Base-by-base conservation (phyloP, 2,888 invertebrate genomes). In the Mimas tiliae region DNA sequence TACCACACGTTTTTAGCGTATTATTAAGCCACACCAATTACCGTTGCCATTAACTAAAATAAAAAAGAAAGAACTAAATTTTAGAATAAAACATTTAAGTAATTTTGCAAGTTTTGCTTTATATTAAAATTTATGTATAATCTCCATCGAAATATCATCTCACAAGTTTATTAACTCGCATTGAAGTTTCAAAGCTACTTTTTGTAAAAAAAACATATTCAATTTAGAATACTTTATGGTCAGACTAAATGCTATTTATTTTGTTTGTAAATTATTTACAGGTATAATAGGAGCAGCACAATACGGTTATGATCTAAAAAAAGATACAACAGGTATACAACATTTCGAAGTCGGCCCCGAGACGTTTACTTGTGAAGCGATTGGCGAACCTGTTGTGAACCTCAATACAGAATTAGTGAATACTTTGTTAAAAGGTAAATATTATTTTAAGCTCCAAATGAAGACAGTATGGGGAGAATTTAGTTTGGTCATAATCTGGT, bases 291-390 rank as follows among this genome's bases (percentile, higher is more conserved):
- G 81, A 27, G 85, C 82, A 33, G 81, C 87, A 1, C 74, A 71
- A 8, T 91, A 92, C 69, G 78, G 71, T 47, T 92, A 91, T 69
- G 79, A 77, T 65, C 74, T 90, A 19, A 78, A 70, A 27, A 75
- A 71, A 0, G 80, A 85, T 51, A 80, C 80, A 14, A 76, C 80
- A 51, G 86, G 83, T 1, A 72, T 84, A 1, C 82, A 85, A 48
- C 84, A 86, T 67, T 91, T 85, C 62, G 83, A 83, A 65, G 85
- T 91, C 1, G 89, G 90, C 0, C 86, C 88, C 0, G 91, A 90
- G 74, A 85, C 76, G 14, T 83, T 86, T 51, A 75, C 81, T 6
- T 91, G 90, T 69, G 82, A 85, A 67, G 72, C 81, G 11, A 65
- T 84, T 51, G 78, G 74, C 1, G 81, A 80, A 9, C 85, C 87